phyloP scores from a whole-genome alignment of 2,888 invertebrate genomes.

The Euplexia lucipara region DNA sequence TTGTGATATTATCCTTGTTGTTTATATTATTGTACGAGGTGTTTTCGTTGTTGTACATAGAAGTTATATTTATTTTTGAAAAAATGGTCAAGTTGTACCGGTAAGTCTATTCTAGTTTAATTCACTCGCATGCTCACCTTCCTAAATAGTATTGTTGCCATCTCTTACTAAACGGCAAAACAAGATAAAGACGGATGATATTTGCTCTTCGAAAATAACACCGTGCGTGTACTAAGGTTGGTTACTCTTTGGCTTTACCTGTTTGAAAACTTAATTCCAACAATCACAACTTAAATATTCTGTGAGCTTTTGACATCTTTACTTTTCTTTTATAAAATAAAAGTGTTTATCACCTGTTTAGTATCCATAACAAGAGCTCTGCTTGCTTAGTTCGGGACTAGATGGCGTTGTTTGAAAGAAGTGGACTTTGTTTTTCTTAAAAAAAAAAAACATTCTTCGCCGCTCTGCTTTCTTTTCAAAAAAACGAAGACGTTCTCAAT shows the following conservation, averaged over 20 bases:
- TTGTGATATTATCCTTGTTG: slow-evolving; percentile 77
- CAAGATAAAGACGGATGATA: not conserved
- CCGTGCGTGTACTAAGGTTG: too few relatives aligned
- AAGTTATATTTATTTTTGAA: slow-evolving; percentile 62
- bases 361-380: too few relatives aligned
- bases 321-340: too few relatives aligned
- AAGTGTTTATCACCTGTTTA: too few relatives aligned
- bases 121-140: too few relatives aligned
- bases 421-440: too few relatives aligned
- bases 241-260: not conserved
- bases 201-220: not conserved
- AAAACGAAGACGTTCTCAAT: too few relatives aligned
- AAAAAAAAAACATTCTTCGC: too few relatives aligned
- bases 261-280: not conserved
- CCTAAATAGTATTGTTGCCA: slow-evolving; percentile 1
- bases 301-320: too few relatives aligned
- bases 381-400: too few relatives aligned
- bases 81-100: slow-evolving; percentile 82
- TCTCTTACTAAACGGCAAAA: not conserved
- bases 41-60: slow-evolving; percentile 65
- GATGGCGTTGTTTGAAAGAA: too few relatives aligned
- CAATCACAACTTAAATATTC: not conserved
- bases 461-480: too few relatives aligned
- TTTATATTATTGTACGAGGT: slow-evolving; percentile 64
- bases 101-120: slow-evolving; percentile 68